phyloP scores from a whole-genome alignment of 2,113 vertebrate species.

The Psammodynastes pulverulentus region DNA sequence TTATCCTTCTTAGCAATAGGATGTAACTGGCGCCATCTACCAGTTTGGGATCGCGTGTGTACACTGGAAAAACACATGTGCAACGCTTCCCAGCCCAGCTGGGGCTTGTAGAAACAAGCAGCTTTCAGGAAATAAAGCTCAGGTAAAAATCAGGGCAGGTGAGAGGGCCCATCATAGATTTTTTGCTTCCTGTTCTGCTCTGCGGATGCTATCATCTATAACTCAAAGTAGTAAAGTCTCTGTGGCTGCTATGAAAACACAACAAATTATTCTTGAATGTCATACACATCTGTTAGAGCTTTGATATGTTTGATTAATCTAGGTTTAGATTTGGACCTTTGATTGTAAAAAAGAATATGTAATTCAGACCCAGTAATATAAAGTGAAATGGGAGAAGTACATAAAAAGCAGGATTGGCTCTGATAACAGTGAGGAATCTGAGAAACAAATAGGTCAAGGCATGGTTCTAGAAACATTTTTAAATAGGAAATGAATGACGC shows the following conservation, averaged over 20 bases:
- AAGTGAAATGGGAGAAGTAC: not conserved
- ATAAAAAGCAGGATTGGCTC: not conserved
- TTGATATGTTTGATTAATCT: not conserved
- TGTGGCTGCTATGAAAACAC: not conserved
- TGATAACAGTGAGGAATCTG: not conserved
- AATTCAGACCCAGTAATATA: not conserved
- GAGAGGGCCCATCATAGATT: too few relatives aligned
- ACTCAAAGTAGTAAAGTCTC: not conserved
- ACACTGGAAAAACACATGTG: too few relatives aligned
- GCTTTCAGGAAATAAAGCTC: too few relatives aligned
- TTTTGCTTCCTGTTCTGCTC: too few relatives aligned
- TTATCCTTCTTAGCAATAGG: too few relatives aligned
- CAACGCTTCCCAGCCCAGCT: too few relatives aligned
- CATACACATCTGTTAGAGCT: not conserved
- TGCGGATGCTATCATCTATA: too few relatives aligned
- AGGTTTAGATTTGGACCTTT: not conserved
- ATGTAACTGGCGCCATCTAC: too few relatives aligned
- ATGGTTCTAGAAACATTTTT: not conserved
- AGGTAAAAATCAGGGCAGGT: too few relatives aligned
- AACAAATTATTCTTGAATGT: not conserved
- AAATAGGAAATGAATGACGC: not conserved
- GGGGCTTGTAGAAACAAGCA: too few relatives aligned
- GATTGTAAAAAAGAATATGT: not conserved
- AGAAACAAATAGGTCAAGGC: not conserved
- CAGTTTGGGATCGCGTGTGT: too few relatives aligned